phyloP scores from a whole-genome alignment of 2,797 vertebrate genomes.

The Gallinago solitaria region DNA sequence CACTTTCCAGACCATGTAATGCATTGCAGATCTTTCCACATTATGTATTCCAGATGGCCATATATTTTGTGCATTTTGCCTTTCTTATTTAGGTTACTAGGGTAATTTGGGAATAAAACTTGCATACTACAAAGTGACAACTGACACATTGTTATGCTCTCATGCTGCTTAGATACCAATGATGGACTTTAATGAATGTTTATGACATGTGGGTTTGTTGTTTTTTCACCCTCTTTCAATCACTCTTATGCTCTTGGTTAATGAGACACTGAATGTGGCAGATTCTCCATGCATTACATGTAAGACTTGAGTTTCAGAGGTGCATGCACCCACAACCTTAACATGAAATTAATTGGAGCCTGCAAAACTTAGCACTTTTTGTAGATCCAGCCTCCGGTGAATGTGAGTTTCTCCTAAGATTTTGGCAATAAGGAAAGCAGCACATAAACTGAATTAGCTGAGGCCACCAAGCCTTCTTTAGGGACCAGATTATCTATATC shows the following conservation, averaged over 20 bases:
- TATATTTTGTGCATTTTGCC: constrained; percentile 74
- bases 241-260: constrained; percentile 12
- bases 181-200: constrained; percentile 31
- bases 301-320: background rate
- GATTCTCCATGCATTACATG: background rate
- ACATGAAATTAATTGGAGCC: background rate
- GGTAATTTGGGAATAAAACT: constrained; percentile 70
- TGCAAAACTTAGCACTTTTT: background rate
- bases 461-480: constrained; percentile 32
- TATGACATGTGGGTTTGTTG: background rate
- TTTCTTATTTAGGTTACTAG: constrained; percentile 74
- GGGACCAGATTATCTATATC: background rate
- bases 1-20: constrained; percentile 86
- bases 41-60: constrained; percentile 83
- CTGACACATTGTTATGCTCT: constrained; percentile 39
- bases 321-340: background rate
- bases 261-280: background rate
- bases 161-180: background rate
- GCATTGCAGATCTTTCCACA: constrained; percentile 78
- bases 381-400: background rate
- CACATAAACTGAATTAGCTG: constrained; percentile 9
- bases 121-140: constrained; percentile 67
- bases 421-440: constrained; percentile 1
- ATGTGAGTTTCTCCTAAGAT: background rate
- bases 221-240: background rate